Evolutionary conservation across 2,888 invertebrate genomes (phyloP), one percentile per base, ranked within the genome.

Genomic region (Parthenolecanium corni): DNA sequence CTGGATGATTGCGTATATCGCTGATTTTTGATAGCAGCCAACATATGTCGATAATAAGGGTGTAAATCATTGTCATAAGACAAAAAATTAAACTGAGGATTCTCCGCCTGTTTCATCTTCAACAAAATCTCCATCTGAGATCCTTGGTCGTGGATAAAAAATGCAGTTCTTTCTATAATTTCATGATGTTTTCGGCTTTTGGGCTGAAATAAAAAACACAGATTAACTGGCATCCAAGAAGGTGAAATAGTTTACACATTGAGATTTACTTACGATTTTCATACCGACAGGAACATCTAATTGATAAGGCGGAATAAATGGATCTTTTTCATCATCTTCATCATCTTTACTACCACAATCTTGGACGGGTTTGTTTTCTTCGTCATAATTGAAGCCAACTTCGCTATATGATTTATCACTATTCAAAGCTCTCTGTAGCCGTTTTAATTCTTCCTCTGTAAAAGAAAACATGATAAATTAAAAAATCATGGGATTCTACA

Each of bases 111-210:
- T 75, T 97, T 98, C 3, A 96, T 91, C 75, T 97, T 97, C 68
- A 98, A 85, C 12, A 98, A 80, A 68, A 98, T 95, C 77, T 98
- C 98, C 96, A 98, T 96, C 76, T 98, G 98, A 6, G 85, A 81
- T 0, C 97, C 97, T 72, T 96, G 94, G 53, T 82, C 80, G 68
- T 85, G 84, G 69, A 92, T 89, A 74, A 92, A 92, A 68, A 84
- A 78, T 0, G 91, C 89, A 0, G 92, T 99, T 75, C 93, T 94
- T 72, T 95, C 94, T 70, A 98, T 94, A 66, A 97, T 89, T 14
- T 89, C 87, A 73, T 93, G 89, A 70, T 87, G 82, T 73, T 94
- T 95, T 70, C 85, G 80, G 3, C 86, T 85, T 67, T 84, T 84
- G 0, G 95, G 95, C 91, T 94, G 75, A 44, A 72, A 73, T 66